Base-by-base conservation (phyloP, 2,797 vertebrate genomes). In the Karalla daura region DNA sequence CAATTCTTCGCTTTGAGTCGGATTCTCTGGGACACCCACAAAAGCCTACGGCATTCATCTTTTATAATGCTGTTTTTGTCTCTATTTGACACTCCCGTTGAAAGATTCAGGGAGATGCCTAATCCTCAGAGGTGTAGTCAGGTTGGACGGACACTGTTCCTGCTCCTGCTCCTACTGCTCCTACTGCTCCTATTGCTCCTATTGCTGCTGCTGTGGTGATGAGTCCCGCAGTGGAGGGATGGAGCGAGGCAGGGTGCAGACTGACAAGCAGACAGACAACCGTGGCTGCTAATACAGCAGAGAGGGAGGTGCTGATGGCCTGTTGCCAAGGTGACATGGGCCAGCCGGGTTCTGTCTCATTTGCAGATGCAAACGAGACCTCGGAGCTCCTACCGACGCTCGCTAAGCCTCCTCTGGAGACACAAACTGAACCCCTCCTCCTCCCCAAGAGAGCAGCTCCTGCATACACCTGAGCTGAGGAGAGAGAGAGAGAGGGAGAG, bases 251-350 rank as follows among this genome's bases (percentile, higher is more conserved):
- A 81, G 84, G 81, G 83, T 78, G 85, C 80, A 86, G 88, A 89
- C 88, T 91, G 91, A 90, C 88, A 90, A 88, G 86, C 86, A 92
- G 88, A 89, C 89, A 88, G 91, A 90, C 87, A 89, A 84, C 82
- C 83, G 24, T 79, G 77, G 81, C 73, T 84, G 85, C 84, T 86
- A 85, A 88, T 79, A 79, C 78, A 77, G 82, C 72, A 65, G 79
- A 66, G 87, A 86, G 85, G 89, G 90, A 86, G 90, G 90, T 76
- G 90, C 86, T 85, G 89, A 89, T 91, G 89, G 88, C 89, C 89
- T 90, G 92, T 93, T 93, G 91, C 92, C 92, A 93, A 89, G 92
- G 92, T 93, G 92, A 93, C 90, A 90, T 66, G 71, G 91, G 89
- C 88, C 90, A 89, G 88, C 73, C 82, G 83, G 87, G 80, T 85